Base-by-base conservation (phyloP, 2,888 invertebrate genomes). In the Thecocarcelia acutangulata region DNA sequence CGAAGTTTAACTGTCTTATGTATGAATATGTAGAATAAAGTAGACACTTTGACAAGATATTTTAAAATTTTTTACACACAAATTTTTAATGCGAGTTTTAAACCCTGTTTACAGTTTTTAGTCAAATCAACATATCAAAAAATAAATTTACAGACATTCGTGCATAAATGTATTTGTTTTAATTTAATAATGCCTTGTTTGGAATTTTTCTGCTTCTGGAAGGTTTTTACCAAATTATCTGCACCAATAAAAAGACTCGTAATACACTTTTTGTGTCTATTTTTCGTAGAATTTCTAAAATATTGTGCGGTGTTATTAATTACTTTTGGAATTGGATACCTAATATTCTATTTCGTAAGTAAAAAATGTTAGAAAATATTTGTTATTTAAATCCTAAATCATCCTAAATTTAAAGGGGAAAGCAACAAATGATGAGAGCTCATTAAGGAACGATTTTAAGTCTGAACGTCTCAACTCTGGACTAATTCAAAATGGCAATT, bases 291-390 rank as follows among this genome's bases (percentile, higher is more conserved):
- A 15, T 42, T 61, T 3, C 5, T 61, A 0, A 81, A 81, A 68
- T 81, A 73, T 19, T 56, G 24, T 42, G 9, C 63, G 11, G 17
- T 77, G 5, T 44, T 77, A 19, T 28, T 77, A 11, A 15, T 73
- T 13, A 19, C 46, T 40, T 81, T 73, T 40, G 21, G n/a, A 19
- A 2, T 77, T 13, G 66, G 59, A 3, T 63, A 66, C 12, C n/a
- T 44, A n/a, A 44, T 81, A 50, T 81, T 81, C 5, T 13, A 28
- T 33, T 3, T 61, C 44, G 81, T 81, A 73, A 73, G 81, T 61
- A 12, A 37, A 52, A 0, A 0, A 2, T 0, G 17, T 54, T 11
- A 54, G 69, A 11, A 13, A n/a, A 21, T 11, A 19, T 2, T 6
- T 2, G 3, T 33, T 12, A 0, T 24, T 24, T 19, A 48, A 11